Conservation (phyloP, 2,888 invertebrate genomes). For the Drosophila kokeensis region DNA sequence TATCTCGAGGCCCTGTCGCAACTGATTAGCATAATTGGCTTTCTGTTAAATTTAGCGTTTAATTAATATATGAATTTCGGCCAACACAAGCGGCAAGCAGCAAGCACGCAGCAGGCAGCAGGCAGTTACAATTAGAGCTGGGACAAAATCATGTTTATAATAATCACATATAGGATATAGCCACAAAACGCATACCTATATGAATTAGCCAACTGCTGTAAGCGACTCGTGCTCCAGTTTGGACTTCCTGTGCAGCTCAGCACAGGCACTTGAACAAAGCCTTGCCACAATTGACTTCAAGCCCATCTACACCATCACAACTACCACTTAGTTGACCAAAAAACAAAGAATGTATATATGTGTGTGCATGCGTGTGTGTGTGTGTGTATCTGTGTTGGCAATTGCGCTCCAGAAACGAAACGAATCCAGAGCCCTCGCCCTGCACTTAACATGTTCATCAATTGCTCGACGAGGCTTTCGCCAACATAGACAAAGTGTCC, state of each 20-base stretch:
- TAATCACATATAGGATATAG: slow-evolving; percentile 6
- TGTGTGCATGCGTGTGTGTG: neutral
- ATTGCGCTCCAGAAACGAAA: slow-evolving; percentile 62
- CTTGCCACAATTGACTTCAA: slow-evolving; percentile 72
- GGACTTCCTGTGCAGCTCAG: slow-evolving; percentile 55
- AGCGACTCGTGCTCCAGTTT: slow-evolving; percentile 61
- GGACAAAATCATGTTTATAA: slow-evolving; percentile 1
- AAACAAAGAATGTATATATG: neutral
- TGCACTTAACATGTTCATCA: slow-evolving; percentile 81
- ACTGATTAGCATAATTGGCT: slow-evolving; percentile 78
- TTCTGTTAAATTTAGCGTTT: slow-evolving; percentile 79
- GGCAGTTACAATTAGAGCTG: slow-evolving; percentile 19
- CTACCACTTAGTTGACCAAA: slow-evolving; percentile 2
- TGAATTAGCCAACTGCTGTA: slow-evolving; percentile 46
- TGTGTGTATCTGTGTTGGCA: slow-evolving; percentile 26
- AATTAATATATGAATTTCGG: slow-evolving; percentile 72
- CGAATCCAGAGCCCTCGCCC: slow-evolving; percentile 61
- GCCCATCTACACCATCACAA: slow-evolving; percentile 36
- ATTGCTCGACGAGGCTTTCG: slow-evolving; percentile 66
- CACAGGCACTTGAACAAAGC: slow-evolving; percentile 71
- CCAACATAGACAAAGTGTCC: slow-evolving; percentile 72
- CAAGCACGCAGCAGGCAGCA: neutral
- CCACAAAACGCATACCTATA: slow-evolving; percentile 1
- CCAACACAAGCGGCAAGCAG: slow-evolving; percentile 20
- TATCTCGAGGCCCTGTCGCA: slow-evolving; percentile 37